Evolutionary conservation across 2,888 invertebrate species (phyloP).

Genomic region (Pandemis heparana): DNA sequence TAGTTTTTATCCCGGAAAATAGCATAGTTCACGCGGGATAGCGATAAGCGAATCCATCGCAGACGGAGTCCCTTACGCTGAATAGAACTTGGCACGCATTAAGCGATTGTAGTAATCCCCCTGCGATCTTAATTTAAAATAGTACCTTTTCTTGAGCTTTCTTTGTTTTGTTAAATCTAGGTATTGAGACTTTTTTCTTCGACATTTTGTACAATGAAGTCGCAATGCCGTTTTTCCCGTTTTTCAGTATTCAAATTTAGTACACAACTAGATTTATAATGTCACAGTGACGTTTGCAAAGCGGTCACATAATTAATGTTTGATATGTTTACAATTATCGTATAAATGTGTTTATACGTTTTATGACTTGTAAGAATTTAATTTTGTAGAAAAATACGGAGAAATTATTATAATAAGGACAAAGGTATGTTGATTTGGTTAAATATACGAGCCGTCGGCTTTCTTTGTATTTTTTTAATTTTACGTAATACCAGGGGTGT

Average conservation of each 20-base stretch:
- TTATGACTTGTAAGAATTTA: conserved; percentile 31
- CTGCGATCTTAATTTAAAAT: too few species aligned
- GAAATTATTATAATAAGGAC: conserved; percentile 3
- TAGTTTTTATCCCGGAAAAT: too few species aligned
- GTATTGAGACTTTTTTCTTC: neutral
- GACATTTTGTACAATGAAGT: neutral
- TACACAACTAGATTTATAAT: neutral
- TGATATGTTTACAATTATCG: conserved; percentile 14
- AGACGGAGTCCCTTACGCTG: too few species aligned
- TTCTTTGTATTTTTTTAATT: too few species aligned
- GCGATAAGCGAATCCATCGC: too few species aligned
- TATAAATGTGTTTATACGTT: conserved; percentile 20
- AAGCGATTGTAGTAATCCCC: too few species aligned
- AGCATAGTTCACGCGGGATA: too few species aligned
- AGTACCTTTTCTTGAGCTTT: too few species aligned
- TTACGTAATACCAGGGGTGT: too few species aligned
- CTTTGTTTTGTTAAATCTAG: neutral
- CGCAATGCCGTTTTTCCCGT: neutral
- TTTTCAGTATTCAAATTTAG: neutral
- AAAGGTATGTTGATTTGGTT: neutral
- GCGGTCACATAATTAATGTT: neutral
- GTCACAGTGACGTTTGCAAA: conserved; percentile 11
- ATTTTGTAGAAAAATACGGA: conserved; percentile 38
- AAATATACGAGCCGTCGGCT: too few species aligned
- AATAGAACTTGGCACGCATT: too few species aligned